These are phyloP conservation scores for Anarsia innoxiella DNA, from an alignment of 2,888 invertebrate species.

Conservation along the genomic window DNA sequence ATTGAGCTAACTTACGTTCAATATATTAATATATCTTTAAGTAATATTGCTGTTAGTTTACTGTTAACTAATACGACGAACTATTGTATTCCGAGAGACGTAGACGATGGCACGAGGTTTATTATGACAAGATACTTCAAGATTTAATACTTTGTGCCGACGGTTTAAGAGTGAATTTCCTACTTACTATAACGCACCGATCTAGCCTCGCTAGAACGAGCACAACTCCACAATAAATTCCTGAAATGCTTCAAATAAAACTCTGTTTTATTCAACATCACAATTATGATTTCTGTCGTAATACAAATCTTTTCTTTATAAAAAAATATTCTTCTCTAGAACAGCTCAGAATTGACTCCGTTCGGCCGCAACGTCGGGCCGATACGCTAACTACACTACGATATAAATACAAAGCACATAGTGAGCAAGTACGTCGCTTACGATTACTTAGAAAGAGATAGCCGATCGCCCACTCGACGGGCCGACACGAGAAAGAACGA, in stretches of 20 bases:
- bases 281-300: conserved; percentile 62
- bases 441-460: conserved; percentile 33
- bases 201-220: conserved; percentile 69
- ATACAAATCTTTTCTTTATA: conserved; percentile 58
- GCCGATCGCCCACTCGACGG: conserved; percentile 24
- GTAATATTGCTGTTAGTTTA: conserved; percentile 72
- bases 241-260: conserved; percentile 73
- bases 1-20: conserved; percentile 73
- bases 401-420: conserved; percentile 61
- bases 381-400: conserved; percentile 36
- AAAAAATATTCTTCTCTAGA: conserved; percentile 59
- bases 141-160: conserved; percentile 48
- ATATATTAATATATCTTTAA: conserved; percentile 67
- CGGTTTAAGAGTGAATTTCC: conserved; percentile 38
- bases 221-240: conserved; percentile 63
- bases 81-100: conserved; percentile 58
- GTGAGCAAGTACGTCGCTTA: conserved; percentile 60
- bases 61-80: conserved; percentile 56
- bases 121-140: conserved; percentile 65
- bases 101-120: conserved; percentile 66
- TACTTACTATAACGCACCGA: conserved; percentile 48
- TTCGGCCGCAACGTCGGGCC: conserved; percentile 40
- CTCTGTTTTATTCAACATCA: conserved; percentile 71
- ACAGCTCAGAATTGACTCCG: conserved; percentile 63
- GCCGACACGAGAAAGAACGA: conserved; percentile 19